Percentiles rank a stretch among this genome's conserved stretches.
phyloP scores from a whole-genome alignment of 2,113 vertebrate genomes.

The Nibea coibor region DNA sequence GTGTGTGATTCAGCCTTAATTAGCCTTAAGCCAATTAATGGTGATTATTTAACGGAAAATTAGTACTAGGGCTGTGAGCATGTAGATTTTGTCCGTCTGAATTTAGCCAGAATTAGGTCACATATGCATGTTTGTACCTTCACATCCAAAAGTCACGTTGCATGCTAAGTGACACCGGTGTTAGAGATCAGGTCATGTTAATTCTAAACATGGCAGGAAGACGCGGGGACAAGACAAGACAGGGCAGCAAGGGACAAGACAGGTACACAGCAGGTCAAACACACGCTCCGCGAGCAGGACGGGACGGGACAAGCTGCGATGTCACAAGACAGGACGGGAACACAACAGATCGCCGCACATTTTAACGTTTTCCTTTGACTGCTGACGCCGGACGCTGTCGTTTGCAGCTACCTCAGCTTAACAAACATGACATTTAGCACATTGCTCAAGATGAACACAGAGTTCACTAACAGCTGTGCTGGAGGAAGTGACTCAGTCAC shows the following conservation, averaged over 20 bases:
- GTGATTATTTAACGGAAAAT: not conserved
- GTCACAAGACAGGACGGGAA: constrained; percentile 33
- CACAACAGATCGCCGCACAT: constrained; percentile 17
- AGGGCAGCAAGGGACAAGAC: constrained; percentile 15
- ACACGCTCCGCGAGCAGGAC: constrained; percentile 15
- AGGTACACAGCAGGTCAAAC: constrained; percentile 31
- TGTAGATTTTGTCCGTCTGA: not conserved
- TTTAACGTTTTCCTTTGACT: constrained; percentile 17
- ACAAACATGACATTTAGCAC: constrained; percentile 10
- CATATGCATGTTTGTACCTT: not conserved
- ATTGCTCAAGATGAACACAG: constrained; percentile 5
- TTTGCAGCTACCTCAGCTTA: not conserved
- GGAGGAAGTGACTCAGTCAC: not conserved
- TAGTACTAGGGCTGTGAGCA: not conserved
- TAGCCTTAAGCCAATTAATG: not conserved
- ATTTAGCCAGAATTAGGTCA: not conserved
- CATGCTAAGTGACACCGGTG: not conserved
- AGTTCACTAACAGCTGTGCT: constrained; percentile 24
- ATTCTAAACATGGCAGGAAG: not conserved
- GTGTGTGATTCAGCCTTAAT: not conserved
- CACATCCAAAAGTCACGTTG: not conserved
- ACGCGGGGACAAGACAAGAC: constrained; percentile 6
- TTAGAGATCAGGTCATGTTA: constrained; percentile 19
- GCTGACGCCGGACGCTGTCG: constrained; percentile 31
- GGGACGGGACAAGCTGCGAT: constrained; percentile 19